Base-by-base conservation (phyloP, 92 coral and sea anemone genomes). In the Metridium senile region DNA sequence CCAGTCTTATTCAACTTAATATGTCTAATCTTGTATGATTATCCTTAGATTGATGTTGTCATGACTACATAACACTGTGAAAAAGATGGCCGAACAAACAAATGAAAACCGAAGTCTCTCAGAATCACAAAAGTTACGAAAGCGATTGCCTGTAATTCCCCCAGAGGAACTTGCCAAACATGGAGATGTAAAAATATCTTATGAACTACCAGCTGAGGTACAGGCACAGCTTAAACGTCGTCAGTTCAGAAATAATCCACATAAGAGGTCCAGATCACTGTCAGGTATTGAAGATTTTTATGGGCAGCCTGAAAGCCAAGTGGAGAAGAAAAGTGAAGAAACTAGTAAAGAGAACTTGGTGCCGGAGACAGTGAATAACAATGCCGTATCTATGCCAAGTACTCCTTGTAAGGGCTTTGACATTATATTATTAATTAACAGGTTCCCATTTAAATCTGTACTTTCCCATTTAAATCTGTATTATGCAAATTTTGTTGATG, bases 121-220 rank as follows among this genome's bases (percentile, higher is more conserved):
- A 46, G 57, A 61, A 7, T 11, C 74, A 34, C 78, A 72, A 67
- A 73, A 84, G 77, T 59, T 85, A 63, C 84, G 86, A 54, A 86
- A 93, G 68, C 84, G 88, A 39, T 88, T 95, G 11, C 99, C 99
- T 7, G 85, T 89, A 25, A 87, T 93, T 35, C 99, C 99, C 21
- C 82, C 89, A 27, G 89, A 89, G 23, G 92, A 88, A 59, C 53
- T 88, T 32, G 92, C 92, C 33, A 61, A 71, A 33, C 84, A 87
- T 83, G 85, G 84, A 21, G 84, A 74, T 19, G 67, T 74, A 8
- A 70, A 71, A 67, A 66, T 66, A 16, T 66, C 69, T n/a, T 84
- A 67, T 47, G 89, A 88, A 23, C 68, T 91, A 25, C 97, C 97
- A 18, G 76, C 88, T 11, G 91, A 86, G 53, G 93, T 89, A 23